Evolutionary conservation across 2,888 invertebrate genomes (phyloP).

Genomic region (Heliconius aoede): DNA sequence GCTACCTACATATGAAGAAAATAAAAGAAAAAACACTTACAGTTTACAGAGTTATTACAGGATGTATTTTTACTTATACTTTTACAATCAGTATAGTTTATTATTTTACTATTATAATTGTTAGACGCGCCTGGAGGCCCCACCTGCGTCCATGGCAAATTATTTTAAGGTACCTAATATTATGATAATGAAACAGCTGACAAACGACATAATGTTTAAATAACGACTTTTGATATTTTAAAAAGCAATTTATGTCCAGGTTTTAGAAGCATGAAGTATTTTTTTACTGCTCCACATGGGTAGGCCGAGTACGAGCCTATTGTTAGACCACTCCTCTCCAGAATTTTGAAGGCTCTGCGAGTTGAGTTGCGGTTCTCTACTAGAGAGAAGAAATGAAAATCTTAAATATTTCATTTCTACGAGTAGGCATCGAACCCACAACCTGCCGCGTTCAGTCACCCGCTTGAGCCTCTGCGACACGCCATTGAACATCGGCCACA

Average conservation of each 20-base stretch:
- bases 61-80: not conserved
- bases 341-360: too few species aligned
- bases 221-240: conserved; percentile 19
- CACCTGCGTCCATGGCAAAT: conserved; percentile 37
- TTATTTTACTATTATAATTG: conserved; percentile 33
- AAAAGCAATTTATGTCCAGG: not conserved
- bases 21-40: not conserved
- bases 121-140: not conserved
- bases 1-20: not conserved
- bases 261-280: not conserved
- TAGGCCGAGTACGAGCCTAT: too few species aligned
- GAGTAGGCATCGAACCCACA: too few species aligned
- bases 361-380: too few species aligned
- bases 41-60: not conserved
- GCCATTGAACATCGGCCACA: too few species aligned
- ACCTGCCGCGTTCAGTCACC: too few species aligned
- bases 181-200: conserved; percentile 44
- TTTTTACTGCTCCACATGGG: too few species aligned
- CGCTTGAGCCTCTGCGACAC: too few species aligned
- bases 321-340: too few species aligned
- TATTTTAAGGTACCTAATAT: conserved; percentile 36
- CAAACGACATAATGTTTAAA: conserved; percentile 14
- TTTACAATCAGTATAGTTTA: conserved; percentile 20
- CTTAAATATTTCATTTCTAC: too few species aligned
- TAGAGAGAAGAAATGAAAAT: too few species aligned